Evolutionary conservation across 2,888 invertebrate species (phyloP).

Genomic region (Aporophyla lueneburgensis): DNA sequence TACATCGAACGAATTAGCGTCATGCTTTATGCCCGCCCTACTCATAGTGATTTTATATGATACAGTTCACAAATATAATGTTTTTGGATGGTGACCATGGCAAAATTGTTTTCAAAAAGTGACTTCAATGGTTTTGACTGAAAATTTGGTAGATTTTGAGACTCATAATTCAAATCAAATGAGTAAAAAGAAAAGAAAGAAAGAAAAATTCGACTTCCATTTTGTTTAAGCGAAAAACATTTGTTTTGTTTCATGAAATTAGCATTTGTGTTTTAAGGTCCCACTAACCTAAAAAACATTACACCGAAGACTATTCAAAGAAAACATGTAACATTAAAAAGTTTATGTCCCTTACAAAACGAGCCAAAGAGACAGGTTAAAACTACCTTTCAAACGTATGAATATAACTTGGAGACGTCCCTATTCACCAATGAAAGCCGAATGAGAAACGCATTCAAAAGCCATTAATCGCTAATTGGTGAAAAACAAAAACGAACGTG

Average conservation of each 20-base stretch:
- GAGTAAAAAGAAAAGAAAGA: too few relatives aligned
- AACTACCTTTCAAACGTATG: neutral
- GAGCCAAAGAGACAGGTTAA: neutral
- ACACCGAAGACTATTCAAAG: neutral
- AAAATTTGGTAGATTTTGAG: neutral
- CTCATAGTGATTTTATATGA: conserved; percentile 29
- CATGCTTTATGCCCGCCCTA: conserved; percentile 56
- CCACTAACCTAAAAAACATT: neutral
- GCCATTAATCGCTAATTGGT: conserved; percentile 25
- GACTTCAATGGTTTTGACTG: neutral
- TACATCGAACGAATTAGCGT: conserved; percentile 63
- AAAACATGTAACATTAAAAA: neutral
- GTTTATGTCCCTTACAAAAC: conserved; percentile 1
- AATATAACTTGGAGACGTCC: neutral
- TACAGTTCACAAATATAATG: conserved; percentile 17
- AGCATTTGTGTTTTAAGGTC: neutral
- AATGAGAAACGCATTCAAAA: conserved; percentile 12
- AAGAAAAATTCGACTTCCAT: too few relatives aligned
- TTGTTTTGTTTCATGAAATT: neutral
- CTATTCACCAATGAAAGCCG: conserved; percentile 17
- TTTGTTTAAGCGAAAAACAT: neutral
- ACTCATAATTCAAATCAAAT: neutral
- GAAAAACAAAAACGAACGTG: conserved; percentile 24
- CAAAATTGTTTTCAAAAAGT: neutral
- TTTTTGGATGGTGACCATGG: conserved; percentile 12